Base-by-base conservation (phyloP, 2,797 vertebrate species). In the Sebastes trivittatus region DNA sequence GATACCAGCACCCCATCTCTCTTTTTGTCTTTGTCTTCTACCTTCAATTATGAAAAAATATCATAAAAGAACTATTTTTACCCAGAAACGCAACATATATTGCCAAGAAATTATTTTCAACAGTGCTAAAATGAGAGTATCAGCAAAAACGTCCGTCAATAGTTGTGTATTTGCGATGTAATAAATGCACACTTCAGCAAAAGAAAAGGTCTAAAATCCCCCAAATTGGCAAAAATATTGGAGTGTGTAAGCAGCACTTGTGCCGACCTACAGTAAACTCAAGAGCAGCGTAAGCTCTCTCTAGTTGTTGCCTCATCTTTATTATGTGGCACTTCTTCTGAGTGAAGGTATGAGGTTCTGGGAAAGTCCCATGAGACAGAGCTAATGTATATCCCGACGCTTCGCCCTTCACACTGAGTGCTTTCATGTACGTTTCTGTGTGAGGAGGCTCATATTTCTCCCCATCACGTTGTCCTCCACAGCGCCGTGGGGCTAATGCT, bases 351-450 rank as follows among this genome's bases (percentile, higher is more conserved):
- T 27, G 61, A 67, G 73, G 55, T 72, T 75, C 9, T 55, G 55
- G 76, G 64, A 56, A 80, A 70, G 59, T 87, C 84, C 81, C 73
- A 9, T 0, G 79, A 84, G 63, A 78, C 59, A 1, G 71, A 62
- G 70, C 16, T 87, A 66, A 83, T 75, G 82, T 77, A 69, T 27
- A 20, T 88, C 52, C 78, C 54, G 49, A 82, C 70, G 56, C 22
- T 13, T 22, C 67, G 46, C 22, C 65, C 64, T 75, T 74, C 73
- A 77, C 36, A 42, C 64, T 14, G 30, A 79, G 49, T 22, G 86
- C 74, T 73, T 79, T 82, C 72, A 64, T 82, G 23, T 64, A 5
- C n/a, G 11, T 77, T 55, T 58, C 42, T 38, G 7, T 18, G 32
- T 2, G 27, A 69, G 11, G 49, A 46, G 23, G 30, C 80, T 87